Evolutionary conservation across 2,888 invertebrate genomes (phyloP), one percentile per base, ranked within the genome.

Genomic region (Trypoxylon attenuatum): DNA sequence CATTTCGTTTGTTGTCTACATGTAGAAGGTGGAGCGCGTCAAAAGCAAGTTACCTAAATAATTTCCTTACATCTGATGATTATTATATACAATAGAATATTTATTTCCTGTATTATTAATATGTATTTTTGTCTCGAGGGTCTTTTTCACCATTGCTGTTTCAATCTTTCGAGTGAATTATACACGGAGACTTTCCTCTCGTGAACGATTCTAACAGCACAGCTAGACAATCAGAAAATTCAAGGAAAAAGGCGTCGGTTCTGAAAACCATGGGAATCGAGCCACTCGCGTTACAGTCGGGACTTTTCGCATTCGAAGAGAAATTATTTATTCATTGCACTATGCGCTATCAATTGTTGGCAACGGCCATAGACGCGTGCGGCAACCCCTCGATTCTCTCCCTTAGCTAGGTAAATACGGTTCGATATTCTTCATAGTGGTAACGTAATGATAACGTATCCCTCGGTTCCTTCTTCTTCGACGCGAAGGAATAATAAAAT

Each of bases 261-360:
- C 52, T 53, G 52, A 42, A 53, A 29, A 46, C 33, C 75, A 71
- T 78, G 78, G 69, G 78, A 78, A 60, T 49, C 47, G 47, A 33
- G 42, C 33, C 78, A 78, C 78, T 74, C 78, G 78, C 63, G 49
- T 45, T 21, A 43, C 21, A 29, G 45, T 45, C 60, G 59, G 52
- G 73, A 77, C 74, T 78, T 77, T 76, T 73, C 68, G 71, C 67
- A 68, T 73, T 74, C 68, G 68, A 70, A 69, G 65, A 62, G 51
- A 60, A 60, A 77, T 79, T 73, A 79, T 67, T 79, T 79, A 79
- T 79, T 79, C 79, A 79, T 79, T 68, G 70, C 53, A 53, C 61
- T 54, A 56, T 66, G 68, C 61, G 62, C 62, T 58, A 51, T 62
- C 65, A 60, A 76, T 76, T 77, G 72, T 74, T 74, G 65, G 67